These are phyloP conservation scores for Caenorhabditis tropicalis DNA, from an alignment of 1,140 invertebrate species.

Conservation along the genomic window DNA sequence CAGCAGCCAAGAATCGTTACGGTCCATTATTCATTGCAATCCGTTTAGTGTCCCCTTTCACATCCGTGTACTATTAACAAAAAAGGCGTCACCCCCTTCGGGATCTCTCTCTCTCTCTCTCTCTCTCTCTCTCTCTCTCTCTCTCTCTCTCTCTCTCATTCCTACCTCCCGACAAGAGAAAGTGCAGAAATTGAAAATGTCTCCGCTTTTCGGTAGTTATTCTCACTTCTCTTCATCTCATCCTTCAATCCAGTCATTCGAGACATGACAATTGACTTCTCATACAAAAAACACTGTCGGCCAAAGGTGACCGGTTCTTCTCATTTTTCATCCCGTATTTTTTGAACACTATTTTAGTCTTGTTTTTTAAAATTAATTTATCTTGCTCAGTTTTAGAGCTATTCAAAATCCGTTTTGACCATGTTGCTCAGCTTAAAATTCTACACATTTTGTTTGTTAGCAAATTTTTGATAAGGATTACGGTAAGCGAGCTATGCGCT, in stretches of 20 bases:
- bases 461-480: too few species aligned
- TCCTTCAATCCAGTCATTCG: not conserved
- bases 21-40: slow-evolving; percentile 38
- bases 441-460: too few species aligned
- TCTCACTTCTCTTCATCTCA: not conserved
- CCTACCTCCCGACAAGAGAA: not conserved
- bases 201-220: not conserved
- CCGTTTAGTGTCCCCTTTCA: slow-evolving; percentile 30
- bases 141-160: too few species aligned
- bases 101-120: not conserved
- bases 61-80: slow-evolving; percentile 43
- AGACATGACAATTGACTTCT: slow-evolving; percentile 32
- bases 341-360: too few species aligned
- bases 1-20: not conserved
- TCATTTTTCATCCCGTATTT: too few species aligned
- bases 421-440: too few species aligned
- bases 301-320: too few species aligned
- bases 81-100: slow-evolving; percentile 26
- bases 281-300: not conserved
- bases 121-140: too few species aligned
- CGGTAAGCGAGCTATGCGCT: too few species aligned
- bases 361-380: too few species aligned
- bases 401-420: too few species aligned
- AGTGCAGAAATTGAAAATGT: slow-evolving; percentile 31
- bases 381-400: too few species aligned